Evolutionary conservation across 2,888 invertebrate genomes (phyloP).

Genomic region (Megamerina dolium): DNA sequence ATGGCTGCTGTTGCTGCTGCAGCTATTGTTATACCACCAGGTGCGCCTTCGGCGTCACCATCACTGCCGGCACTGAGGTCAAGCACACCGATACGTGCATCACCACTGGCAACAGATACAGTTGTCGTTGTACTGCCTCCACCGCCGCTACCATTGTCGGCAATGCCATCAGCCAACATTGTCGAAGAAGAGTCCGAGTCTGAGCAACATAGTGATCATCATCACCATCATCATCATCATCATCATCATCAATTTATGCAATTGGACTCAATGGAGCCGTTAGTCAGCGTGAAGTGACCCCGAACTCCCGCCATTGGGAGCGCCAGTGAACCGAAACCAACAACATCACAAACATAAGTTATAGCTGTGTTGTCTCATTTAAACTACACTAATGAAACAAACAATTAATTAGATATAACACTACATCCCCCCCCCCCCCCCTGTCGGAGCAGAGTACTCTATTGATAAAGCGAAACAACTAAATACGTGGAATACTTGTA

Average conservation of each 20-base stretch:
- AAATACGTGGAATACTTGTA: too few relatives aligned
- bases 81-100: too few relatives aligned
- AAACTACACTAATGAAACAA: too few relatives aligned
- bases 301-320: conserved; percentile 8
- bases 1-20: conserved; percentile 34
- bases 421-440: conserved; percentile 9
- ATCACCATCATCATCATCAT: conserved; percentile 23
- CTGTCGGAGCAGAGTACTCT: too few relatives aligned
- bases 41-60: conserved; percentile 31
- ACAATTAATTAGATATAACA: too few relatives aligned
- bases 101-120: conserved; percentile 30
- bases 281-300: conserved; percentile 46
- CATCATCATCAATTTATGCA: conserved; percentile 29
- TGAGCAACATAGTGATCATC: conserved; percentile 18
- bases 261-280: conserved; percentile 32
- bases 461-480: too few relatives aligned
- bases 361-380: too few relatives aligned
- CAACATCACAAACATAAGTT: neutral
- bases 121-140: conserved; percentile 38
- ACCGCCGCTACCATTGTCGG: conserved; percentile 26
- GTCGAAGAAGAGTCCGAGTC: too few relatives aligned
- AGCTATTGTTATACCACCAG: conserved; percentile 40
- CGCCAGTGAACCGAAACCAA: neutral
- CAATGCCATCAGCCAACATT: conserved; percentile 19
- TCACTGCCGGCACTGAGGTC: neutral